Evolutionary conservation across 2,888 invertebrate species (phyloP), one percentile per base, ranked within the genome.

Genomic region (Ctena decussata): DNA sequence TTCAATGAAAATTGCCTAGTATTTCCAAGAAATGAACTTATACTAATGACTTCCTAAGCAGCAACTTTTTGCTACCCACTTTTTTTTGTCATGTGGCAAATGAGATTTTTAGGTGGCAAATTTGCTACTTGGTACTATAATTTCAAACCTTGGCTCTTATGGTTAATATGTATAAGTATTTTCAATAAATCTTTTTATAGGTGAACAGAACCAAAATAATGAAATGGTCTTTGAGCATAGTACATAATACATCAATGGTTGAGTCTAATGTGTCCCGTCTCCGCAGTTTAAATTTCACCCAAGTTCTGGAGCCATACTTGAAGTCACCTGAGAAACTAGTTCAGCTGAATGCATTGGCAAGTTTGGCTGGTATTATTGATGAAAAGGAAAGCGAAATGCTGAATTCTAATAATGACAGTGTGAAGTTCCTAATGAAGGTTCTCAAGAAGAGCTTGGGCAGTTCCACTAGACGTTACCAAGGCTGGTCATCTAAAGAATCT

Each of bases 351-450:
- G 84, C 86, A 18, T 73, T 93, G 8, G 86, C 90, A 0, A 86
- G 81, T 15, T 76, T 92, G 12, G 91, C 92, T n/a, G 87, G 90
- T 30, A 82, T 93, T 11, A 83, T 92, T 15, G 82, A 92, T 70
- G 93, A 93, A 75, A 57, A 89, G 39, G 90, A 92, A 53, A 85
- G 91, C 75, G 85, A 85, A 30, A 80, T 91, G 2, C 74, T 93
- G 1, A 81, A 87, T 57, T 70, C 88, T 12, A 86, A 89, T 1
- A 80, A 41, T 12, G 79, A 80, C 0, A 69, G 75, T 12, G 87
- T 93, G 21, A 76, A 83, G 49, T 84, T 83, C 39, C 53, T 91
- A n/a, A 53, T 91, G 57, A 74, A 57, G 6, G 69, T 72, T 32
- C 30, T 91, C n/a, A 32, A 24, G 27, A 83, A 84, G 6, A 85